Base-by-base conservation (phyloP, 2,888 invertebrate genomes). In the Teinopalpus imperialis region DNA sequence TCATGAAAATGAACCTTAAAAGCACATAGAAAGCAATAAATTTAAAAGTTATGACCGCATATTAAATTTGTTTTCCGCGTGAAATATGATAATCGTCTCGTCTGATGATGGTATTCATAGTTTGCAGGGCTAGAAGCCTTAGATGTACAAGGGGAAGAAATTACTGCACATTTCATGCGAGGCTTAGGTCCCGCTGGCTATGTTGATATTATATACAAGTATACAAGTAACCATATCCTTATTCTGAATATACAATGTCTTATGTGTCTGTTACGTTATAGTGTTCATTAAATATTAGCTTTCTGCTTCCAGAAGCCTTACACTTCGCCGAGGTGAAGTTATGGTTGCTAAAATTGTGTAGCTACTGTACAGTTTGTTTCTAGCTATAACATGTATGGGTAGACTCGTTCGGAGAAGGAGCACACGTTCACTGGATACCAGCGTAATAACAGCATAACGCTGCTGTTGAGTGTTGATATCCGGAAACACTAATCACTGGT, bases 51-150 rank as follows among this genome's bases (percentile, higher is more conserved):
- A 39, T 6, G 48, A 35, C 21, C 21, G 45, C 43, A 43, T 12
- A 12, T 40, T 27, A 16, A 16, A 30, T 23, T 47, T 46, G 43
- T 54, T 26, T 41, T 35, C 44, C 50, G 48, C 49, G 71, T 82
- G 85, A 85, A 86, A 85, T 86, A 83, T 85, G 83, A 86, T 86
- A 86, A 85, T 85, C 77, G 69, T 59, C 64, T 54, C 57, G 76
- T 60, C 73, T 81, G 81, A 82, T 80, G 81, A 83, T 74, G 81
- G 79, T 79, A 85, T 86, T 85, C 86, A 86, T 81, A 80, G 77
- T 74, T 73, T 56, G 66, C 64, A 60, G 68, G 65, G 73, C 80
- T 61, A 61, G 68, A 72, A 86, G 66, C 82, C 85, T 69, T 77
- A 70, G 57, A 62, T 61, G 57, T 69, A 61, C 48, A 55, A 60